These are phyloP conservation scores for Plusia festucae DNA, from an alignment of 2,888 invertebrate genomes.

Conservation along the genomic window DNA sequence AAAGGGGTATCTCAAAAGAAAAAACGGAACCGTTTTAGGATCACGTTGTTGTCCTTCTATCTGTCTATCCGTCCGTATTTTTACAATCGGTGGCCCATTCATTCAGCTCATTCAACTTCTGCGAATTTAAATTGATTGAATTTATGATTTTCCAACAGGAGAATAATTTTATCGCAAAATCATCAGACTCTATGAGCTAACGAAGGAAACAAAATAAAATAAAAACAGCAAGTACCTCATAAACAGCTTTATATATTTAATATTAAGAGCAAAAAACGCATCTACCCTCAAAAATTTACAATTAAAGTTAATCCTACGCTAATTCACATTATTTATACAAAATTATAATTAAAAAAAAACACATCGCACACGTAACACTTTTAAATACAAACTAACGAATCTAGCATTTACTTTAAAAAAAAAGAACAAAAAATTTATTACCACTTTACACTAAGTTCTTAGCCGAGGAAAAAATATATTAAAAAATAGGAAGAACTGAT, in stretches of 20 bases:
- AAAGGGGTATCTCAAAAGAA: too few species aligned
- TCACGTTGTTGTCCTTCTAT: too few species aligned
- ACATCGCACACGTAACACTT: constrained; percentile 54
- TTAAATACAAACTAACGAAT: constrained; percentile 38
- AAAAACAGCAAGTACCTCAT: constrained; percentile 19
- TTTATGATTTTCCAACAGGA: too few species aligned
- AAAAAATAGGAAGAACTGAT: neutral
- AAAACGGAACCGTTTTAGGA: too few species aligned
- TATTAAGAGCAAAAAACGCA: constrained; percentile 52
- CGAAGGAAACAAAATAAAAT: constrained; percentile 14
- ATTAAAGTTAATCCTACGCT: constrained; percentile 50
- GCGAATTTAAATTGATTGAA: too few species aligned
- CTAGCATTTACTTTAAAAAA: constrained; percentile 55
- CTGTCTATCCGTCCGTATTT: too few species aligned
- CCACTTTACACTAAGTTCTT: constrained; percentile 39
- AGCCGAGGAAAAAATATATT: constrained; percentile 24
- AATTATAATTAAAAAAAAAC: constrained; percentile 51
- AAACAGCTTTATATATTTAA: constrained; percentile 33
- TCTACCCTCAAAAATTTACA: constrained; percentile 52
- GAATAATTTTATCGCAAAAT: too few species aligned
- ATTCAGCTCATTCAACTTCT: too few species aligned
- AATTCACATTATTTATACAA: constrained; percentile 57
- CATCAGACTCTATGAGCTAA: neutral
- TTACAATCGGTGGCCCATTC: too few species aligned
- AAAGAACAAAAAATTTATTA: constrained; percentile 26